Percentiles rank a stretch among this genome's conserved stretches.
Evolutionary conservation across 2,888 invertebrate species (phyloP).

Genomic region (Malacosoma neustria): DNA sequence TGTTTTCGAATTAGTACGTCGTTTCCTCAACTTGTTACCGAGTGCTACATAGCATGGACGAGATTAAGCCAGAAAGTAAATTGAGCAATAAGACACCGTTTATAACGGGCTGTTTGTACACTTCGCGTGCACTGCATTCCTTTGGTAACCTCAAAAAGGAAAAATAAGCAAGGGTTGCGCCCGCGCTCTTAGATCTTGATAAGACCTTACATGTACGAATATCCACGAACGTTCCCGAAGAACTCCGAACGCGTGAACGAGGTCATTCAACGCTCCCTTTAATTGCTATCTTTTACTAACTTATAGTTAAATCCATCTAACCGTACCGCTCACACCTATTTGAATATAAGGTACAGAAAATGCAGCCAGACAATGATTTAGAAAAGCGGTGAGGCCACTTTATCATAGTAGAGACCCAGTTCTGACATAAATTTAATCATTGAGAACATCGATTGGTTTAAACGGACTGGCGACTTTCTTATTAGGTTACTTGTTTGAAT

Average conservation of each 20-base stretch:
- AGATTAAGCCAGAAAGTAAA: conserved; percentile 21
- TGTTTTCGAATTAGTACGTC: not conserved
- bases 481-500: not conserved
- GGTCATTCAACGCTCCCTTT: conserved; percentile 60
- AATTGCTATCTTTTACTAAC: conserved; percentile 56
- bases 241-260: conserved; percentile 34
- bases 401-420: conserved; percentile 24
- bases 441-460: conserved; percentile 37
- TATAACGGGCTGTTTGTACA: conserved; percentile 18
- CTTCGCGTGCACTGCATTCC: conserved; percentile 23
- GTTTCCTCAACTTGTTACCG: conserved; percentile 9
- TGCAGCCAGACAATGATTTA: conserved; percentile 47
- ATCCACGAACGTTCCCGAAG: conserved; percentile 41
- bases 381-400: conserved; percentile 37
- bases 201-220: conserved; percentile 45
- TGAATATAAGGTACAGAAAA: conserved; percentile 48
- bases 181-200: conserved; percentile 53
- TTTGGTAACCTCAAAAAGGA: conserved; percentile 17
- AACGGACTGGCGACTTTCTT: not conserved
- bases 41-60: conserved; percentile 15
- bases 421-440: conserved; percentile 52
- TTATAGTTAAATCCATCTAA: conserved; percentile 17
- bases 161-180: conserved; percentile 44
- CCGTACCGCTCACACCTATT: conserved; percentile 37
- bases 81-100: conserved; percentile 23